Conservation (phyloP, 1,140 invertebrate genomes). For the Eciton burchellii region DNA sequence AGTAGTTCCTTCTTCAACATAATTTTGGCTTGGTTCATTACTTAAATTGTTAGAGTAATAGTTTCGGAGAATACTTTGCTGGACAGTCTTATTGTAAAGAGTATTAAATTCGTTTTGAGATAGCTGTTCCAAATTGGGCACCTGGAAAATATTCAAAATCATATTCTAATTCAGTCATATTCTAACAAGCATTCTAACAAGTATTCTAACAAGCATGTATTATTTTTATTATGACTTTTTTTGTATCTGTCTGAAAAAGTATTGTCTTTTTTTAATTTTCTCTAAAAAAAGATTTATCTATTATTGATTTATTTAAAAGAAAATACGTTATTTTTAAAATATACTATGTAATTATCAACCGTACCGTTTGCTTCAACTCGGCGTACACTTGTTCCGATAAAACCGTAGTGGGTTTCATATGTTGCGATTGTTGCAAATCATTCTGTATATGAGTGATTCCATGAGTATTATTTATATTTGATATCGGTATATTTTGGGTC, state of each 20-base stretch:
- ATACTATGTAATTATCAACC: too few species aligned
- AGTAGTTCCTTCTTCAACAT: slow-evolving; percentile 51
- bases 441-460: slow-evolving; percentile 76
- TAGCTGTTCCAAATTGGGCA: slow-evolving; percentile 82
- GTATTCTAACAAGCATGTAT: background rate
- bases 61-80: slow-evolving; percentile 83
- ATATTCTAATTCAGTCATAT: background rate
- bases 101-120: slow-evolving; percentile 85
- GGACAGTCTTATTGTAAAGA: slow-evolving; percentile 84
- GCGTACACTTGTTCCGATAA: slow-evolving; percentile 83
- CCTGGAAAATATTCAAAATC: slow-evolving; percentile 37
- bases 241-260: too few species aligned
- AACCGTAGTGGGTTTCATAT: slow-evolving; percentile 42
- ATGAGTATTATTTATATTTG: slow-evolving; percentile 32
- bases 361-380: slow-evolving; percentile 82
- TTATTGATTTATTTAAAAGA: too few species aligned
- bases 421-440: slow-evolving; percentile 69
- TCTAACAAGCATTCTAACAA: background rate
- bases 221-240: too few species aligned
- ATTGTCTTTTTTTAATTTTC: too few species aligned
- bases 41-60: slow-evolving; percentile 73
- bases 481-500: slow-evolving; percentile 38
- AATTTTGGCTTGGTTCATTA: slow-evolving; percentile 57
- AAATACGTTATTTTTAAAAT: too few species aligned
- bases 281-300: too few species aligned